Evolutionary conservation across 2,113 vertebrate species (phyloP).

Genomic region (Galeopterus variegatus): DNA sequence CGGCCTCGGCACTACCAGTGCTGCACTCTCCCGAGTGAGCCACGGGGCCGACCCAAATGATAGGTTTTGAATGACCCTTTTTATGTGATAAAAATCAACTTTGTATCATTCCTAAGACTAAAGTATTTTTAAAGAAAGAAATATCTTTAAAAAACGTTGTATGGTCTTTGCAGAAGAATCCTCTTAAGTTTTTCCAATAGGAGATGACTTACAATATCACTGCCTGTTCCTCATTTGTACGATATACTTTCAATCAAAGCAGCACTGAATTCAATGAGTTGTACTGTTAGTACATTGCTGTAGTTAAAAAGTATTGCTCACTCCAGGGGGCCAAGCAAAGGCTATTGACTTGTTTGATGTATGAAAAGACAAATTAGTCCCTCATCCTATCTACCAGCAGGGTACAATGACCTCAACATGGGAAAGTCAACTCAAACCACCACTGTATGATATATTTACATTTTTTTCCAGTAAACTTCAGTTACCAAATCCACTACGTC

Average conservation of each 20-base stretch:
- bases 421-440: conserved; percentile 80
- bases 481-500: conserved; percentile 72
- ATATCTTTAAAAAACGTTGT: conserved; percentile 61
- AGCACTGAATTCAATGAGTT: conserved; percentile 52
- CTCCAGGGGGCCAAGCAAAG: conserved; percentile 65
- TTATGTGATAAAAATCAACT: conserved; percentile 9
- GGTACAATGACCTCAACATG: conserved; percentile 65
- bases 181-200: conserved; percentile 14
- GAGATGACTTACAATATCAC: background rate
- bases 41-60: background rate
- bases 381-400: conserved; percentile 74
- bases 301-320: conserved; percentile 72
- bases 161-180: conserved; percentile 50
- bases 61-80: background rate
- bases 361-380: conserved; percentile 82
- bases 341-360: conserved; percentile 72
- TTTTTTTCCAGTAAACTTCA: conserved; percentile 75
- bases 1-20: too few species aligned
- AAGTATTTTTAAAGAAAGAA: conserved; percentile 49
- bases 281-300: conserved; percentile 23
- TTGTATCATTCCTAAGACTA: conserved; percentile 15
- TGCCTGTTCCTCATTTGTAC: conserved; percentile 61
- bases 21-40: too few species aligned
- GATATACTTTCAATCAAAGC: conserved; percentile 70
- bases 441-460: conserved; percentile 71